These are phyloP conservation scores for Chelmon rostratus DNA, from an alignment of 2,797 vertebrate species.

Conservation along the genomic window DNA sequence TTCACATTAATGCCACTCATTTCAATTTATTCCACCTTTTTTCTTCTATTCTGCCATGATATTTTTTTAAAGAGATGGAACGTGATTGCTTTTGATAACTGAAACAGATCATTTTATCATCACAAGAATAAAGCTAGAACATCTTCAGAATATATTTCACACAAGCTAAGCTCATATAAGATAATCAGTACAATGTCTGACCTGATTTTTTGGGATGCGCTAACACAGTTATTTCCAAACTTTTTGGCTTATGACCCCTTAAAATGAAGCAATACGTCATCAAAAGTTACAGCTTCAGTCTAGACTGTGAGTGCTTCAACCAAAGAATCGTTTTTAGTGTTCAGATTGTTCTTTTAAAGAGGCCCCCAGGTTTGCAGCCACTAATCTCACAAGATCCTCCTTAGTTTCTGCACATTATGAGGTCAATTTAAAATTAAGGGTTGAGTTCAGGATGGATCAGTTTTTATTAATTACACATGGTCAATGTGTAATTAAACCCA, in stretches of 20 bases:
- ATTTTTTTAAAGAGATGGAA: slow-evolving; percentile 24
- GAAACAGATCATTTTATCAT: background rate
- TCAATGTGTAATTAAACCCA: too few species aligned
- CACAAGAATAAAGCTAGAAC: background rate
- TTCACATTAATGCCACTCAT: slow-evolving; percentile 22
- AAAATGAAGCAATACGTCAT: background rate
- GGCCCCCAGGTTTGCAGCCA: background rate
- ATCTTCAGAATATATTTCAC: background rate
- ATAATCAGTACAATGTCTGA: background rate
- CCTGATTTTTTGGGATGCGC: background rate
- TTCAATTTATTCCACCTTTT: slow-evolving; percentile 28
- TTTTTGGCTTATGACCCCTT: background rate
- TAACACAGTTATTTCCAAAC: background rate
- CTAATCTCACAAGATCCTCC: background rate
- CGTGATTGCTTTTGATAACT: background rate
- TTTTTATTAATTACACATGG: too few species aligned
- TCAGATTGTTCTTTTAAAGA: too few species aligned
- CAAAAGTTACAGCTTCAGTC: background rate
- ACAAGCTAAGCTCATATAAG: background rate
- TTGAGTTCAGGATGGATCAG: too few species aligned
- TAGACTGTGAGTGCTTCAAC: background rate
- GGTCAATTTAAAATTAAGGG: too few species aligned
- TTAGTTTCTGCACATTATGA: background rate
- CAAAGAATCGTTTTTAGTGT: background rate
- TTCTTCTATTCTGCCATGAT: slow-evolving; percentile 17